Evolutionary conservation across 2,113 vertebrate species (phyloP).

Genomic region (Zosterops hypoxanthus): DNA sequence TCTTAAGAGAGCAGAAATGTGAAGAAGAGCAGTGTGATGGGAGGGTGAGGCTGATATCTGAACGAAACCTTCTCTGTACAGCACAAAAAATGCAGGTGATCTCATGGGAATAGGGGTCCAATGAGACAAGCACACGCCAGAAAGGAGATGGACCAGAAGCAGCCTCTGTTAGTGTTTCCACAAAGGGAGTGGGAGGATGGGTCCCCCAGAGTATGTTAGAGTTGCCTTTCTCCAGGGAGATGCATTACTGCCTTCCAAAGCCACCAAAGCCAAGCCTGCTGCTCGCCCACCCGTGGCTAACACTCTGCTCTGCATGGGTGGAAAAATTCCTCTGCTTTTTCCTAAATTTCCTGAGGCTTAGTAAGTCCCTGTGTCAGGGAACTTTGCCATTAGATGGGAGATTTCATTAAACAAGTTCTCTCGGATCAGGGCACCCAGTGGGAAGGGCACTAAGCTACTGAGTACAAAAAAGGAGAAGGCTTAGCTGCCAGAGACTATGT

Average conservation of each 20-base stretch:
- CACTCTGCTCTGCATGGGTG: background rate
- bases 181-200: background rate
- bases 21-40: background rate
- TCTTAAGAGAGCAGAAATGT: background rate
- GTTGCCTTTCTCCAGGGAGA: background rate
- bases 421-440: fast-evolving
- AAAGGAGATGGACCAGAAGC: background rate
- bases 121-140: background rate
- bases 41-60: background rate
- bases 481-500: background rate
- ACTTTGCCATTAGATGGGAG: background rate
- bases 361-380: background rate
- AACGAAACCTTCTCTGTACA: background rate
- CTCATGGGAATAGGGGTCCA: background rate
- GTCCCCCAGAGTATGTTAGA: background rate
- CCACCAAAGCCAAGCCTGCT: background rate
- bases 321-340: background rate
- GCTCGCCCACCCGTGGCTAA: background rate
- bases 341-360: background rate
- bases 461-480: background rate
- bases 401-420: background rate
- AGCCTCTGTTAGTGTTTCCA: background rate
- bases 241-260: background rate
- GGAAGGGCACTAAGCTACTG: background rate
- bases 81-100: background rate